Evolutionary conservation across 1,140 invertebrate species (phyloP).

Genomic region (Chymomyza costata): DNA sequence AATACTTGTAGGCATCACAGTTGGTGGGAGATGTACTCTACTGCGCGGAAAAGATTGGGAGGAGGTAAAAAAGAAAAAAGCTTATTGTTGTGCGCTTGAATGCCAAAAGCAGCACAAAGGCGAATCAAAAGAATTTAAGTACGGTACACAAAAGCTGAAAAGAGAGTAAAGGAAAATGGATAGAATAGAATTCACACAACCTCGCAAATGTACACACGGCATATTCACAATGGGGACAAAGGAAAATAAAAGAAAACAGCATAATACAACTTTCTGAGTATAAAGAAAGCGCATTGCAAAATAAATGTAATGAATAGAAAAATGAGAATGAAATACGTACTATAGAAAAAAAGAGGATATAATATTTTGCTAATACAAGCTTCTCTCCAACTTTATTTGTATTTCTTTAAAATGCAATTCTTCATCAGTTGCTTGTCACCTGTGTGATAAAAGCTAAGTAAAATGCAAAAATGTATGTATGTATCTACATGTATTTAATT

Average conservation of each 20-base stretch:
- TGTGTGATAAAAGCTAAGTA: no score
- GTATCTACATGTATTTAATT: no score
- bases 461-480: no score
- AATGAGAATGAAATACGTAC: conserved; percentile 33
- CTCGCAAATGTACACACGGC: conserved; percentile 10
- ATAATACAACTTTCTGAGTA: conserved; percentile 47
- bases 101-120: conserved; percentile 39
- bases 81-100: conserved; percentile 50
- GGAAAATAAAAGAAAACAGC: conserved; percentile 36
- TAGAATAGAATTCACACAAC: conserved; percentile 34
- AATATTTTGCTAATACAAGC: no score
- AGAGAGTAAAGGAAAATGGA: conserved; percentile 22
- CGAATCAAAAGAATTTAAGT: conserved; percentile 48
- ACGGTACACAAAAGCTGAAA: conserved; percentile 30
- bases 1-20: no score
- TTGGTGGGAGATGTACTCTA: no score
- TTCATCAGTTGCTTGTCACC: no score
- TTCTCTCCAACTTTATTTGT: no score
- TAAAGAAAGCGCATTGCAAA: conserved; percentile 43
- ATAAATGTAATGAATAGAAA: conserved; percentile 45
- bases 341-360: conserved; percentile 20
- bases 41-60: no score
- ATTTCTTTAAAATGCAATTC: no score
- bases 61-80: conserved; percentile 33
- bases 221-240: conserved; percentile 31